Base-by-base conservation (phyloP, 2,888 invertebrate genomes). In the Euplagia quadripunctaria region DNA sequence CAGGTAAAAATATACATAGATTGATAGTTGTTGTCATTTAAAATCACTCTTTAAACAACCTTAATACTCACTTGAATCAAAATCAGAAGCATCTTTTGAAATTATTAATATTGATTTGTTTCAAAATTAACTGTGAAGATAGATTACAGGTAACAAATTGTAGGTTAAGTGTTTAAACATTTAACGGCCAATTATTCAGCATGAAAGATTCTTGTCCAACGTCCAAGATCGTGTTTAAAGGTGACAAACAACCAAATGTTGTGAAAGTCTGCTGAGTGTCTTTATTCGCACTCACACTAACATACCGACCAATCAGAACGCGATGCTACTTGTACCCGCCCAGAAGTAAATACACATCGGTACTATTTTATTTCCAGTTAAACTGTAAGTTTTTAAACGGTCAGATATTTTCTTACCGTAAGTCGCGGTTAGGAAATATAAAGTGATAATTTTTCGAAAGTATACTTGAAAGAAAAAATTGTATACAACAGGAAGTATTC, bases 321-420 rank as follows among this genome's bases (percentile, higher is more conserved):
- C 78, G 11, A 67, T 65, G 55, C 64, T 64, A 16, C 31, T 58
- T 51, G 75, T 61, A 63, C 81, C 83, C 86, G 84, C 86, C 88
- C 90, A 88, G 88, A 76, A 86, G 85, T 89, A 86, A 88, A 87
- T 76, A 89, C 83, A 78, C 86, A 82, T 85, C 6, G 82, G 79
- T 71, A 70, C 79, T 74, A 75, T 71, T 76, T 79, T 79, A 82
- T 83, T 84, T 82, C 84, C 79, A 77, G 82, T 79, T 73, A 73
- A 78, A 74, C 70, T 77, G 76, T 55, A 17, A 16, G n/a, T 52
- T 55, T 55, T n/a, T 55, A 55, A 55, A 6, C 17, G 16, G 5
- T 9, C 3, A 31, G 31, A 31, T 31, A 55, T 20, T n/a, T 58
- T 11, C 11, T 11, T 9, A 9, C 11, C 46, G 46, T 9, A 11